phyloP scores from a whole-genome alignment of 1,140 invertebrate species.

The Nomia melanderi region DNA sequence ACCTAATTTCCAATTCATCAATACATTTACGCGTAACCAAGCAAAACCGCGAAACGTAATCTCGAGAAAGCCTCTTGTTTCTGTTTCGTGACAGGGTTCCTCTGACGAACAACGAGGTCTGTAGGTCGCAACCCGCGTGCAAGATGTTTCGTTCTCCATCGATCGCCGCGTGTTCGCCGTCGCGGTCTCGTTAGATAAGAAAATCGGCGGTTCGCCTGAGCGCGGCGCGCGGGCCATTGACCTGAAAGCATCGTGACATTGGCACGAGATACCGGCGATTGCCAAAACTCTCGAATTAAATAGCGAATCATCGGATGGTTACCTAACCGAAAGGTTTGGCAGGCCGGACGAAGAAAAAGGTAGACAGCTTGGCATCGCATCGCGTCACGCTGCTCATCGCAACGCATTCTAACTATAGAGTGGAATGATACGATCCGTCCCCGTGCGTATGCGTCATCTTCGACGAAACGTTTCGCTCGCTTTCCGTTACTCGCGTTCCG shows the following conservation, averaged over 20 bases:
- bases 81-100: no score
- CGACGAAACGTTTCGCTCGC: background rate
- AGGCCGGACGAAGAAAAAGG: conserved; percentile 42
- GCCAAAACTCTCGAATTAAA: conserved; percentile 43
- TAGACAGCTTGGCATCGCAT: conserved; percentile 65
- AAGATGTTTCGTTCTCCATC: background rate
- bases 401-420: background rate
- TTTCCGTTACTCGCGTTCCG: background rate
- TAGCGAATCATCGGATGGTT: conserved; percentile 42
- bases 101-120: no score
- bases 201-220: background rate
- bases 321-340: conserved; percentile 61
- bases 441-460: background rate
- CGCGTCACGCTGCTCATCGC: conserved; percentile 14
- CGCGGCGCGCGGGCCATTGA: conserved; percentile 19
- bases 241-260: conserved; percentile 34
- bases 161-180: background rate
- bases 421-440: background rate
- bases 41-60: no score
- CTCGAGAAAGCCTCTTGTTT: no score
- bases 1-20: no score
- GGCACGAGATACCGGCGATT: conserved; percentile 7
- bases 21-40: no score
- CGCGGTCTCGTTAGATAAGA: background rate
- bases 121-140: no score